These are phyloP conservation scores for Pygoscelis antarcticus DNA, from an alignment of 2,113 vertebrate genomes.

Conservation along the genomic window DNA sequence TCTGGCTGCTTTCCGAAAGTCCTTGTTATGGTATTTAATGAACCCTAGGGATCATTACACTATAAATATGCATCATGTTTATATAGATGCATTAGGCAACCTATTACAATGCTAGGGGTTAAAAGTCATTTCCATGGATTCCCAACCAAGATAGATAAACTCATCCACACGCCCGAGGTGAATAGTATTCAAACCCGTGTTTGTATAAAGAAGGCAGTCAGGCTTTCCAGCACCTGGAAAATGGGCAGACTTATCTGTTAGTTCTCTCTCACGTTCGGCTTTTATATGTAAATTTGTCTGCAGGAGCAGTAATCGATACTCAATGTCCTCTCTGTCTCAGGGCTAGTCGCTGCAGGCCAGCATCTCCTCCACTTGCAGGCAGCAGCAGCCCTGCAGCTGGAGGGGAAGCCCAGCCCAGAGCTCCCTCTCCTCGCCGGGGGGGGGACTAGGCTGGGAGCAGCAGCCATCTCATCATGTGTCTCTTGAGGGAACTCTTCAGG, in stretches of 20 bases:
- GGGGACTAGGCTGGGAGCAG: not conserved
- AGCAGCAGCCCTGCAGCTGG: not conserved
- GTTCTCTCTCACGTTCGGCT: conserved; percentile 34
- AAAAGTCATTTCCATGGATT: conserved; percentile 53
- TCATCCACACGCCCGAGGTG: conserved; percentile 30
- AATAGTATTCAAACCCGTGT: conserved; percentile 42
- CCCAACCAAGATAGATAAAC: conserved; percentile 51
- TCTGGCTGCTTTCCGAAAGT: conserved; percentile 23
- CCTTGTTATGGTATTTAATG: conserved; percentile 43
- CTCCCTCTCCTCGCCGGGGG: not conserved
- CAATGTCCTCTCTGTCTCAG: not conserved
- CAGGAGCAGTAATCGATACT: not conserved
- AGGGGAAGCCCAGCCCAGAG: not conserved
- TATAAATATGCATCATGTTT: conserved; percentile 19
- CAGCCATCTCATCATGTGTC: not conserved
- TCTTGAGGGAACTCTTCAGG: not conserved
- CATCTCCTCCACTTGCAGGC: not conserved
- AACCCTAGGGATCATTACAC: conserved; percentile 13
- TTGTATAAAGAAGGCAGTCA: conserved; percentile 62
- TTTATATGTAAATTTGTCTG: conserved; percentile 45
- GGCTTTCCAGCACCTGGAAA: conserved; percentile 57
- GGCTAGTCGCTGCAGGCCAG: not conserved
- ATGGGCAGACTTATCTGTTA: conserved; percentile 57
- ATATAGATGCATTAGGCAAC: conserved; percentile 34
- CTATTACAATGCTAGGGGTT: conserved; percentile 11